phyloP scores from a whole-genome alignment of 2,888 invertebrate genomes.

The Dioctria rufipes region DNA sequence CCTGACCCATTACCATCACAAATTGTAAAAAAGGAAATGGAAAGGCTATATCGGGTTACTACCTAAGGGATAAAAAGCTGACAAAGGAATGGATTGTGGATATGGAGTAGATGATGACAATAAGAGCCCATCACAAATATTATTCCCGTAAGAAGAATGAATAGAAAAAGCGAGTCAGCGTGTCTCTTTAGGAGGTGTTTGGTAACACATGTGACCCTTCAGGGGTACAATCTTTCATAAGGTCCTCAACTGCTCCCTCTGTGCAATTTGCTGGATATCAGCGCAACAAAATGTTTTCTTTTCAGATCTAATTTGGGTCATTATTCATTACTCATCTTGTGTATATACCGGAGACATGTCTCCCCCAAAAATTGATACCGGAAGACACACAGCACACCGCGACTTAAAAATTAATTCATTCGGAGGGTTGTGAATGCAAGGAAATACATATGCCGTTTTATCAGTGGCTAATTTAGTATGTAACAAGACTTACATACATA shows the following conservation, averaged over 20 bases:
- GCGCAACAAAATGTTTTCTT: slow-evolving; percentile 39
- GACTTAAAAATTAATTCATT: slow-evolving; percentile 8
- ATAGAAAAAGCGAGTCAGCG: not conserved
- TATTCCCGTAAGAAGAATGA: slow-evolving; percentile 26
- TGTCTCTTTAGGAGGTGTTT: slow-evolving; percentile 40
- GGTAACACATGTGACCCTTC: slow-evolving; percentile 50
- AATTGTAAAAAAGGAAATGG: slow-evolving; percentile 47
- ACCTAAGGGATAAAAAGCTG: slow-evolving; percentile 50
- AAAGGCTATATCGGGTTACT: slow-evolving; percentile 50
- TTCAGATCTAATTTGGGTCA: slow-evolving; percentile 44
- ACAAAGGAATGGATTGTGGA: slow-evolving; percentile 53
- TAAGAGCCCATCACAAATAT: slow-evolving; percentile 40
- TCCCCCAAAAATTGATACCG: slow-evolving; percentile 15
- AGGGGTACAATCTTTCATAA: slow-evolving; percentile 10
- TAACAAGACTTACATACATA: no score
- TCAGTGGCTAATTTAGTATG: slow-evolving; percentile 28
- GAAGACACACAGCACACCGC: slow-evolving; percentile 29
- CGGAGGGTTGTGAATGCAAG: not conserved
- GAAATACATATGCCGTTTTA: not conserved
- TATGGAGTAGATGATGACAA: slow-evolving; percentile 49
- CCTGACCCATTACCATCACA: slow-evolving; percentile 39
- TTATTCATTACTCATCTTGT: slow-evolving; percentile 19
- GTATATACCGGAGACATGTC: slow-evolving; percentile 17
- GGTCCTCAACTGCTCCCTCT: not conserved
- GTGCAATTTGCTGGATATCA: slow-evolving; percentile 42